A percentile compares a stretch with the other conserved stretches of the same genome.
Conservation (phyloP, 2,113 vertebrate genomes). For the Leptodactylus fuscus region DNA sequence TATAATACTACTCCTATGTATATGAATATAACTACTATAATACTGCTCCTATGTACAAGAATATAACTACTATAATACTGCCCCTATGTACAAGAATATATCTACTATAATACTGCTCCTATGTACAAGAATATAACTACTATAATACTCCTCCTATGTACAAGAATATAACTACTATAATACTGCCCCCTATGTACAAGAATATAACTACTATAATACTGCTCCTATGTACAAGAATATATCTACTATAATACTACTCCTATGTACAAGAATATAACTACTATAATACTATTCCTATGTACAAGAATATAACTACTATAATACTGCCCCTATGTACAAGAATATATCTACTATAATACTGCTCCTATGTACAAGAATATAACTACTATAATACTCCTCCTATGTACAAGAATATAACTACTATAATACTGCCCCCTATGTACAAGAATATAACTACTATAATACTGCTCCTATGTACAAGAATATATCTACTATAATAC, state of each 20-base stretch:
- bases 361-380: neutral
- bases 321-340: neutral
- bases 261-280: too few species aligned
- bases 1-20: neutral
- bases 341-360: neutral
- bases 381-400: neutral
- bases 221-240: neutral
- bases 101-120: slow-evolving; percentile 13
- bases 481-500: neutral
- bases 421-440: slow-evolving; percentile 2
- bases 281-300: too few species aligned
- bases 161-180: slow-evolving; percentile 11
- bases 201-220: slow-evolving; percentile 1
- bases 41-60: neutral
- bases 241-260: too few species aligned
- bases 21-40: neutral
- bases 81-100: slow-evolving; percentile 4
- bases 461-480: too few species aligned
- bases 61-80: slow-evolving; percentile 10
- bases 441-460: too few species aligned
- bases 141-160: neutral
- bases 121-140: slow-evolving; percentile 1
- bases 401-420: neutral
- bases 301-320: too few species aligned
- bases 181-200: slow-evolving; percentile 11